Evolutionary conservation across 2,113 vertebrate species (phyloP), one percentile per base, ranked within the genome.

Genomic region (Strix uralensis): DNA sequence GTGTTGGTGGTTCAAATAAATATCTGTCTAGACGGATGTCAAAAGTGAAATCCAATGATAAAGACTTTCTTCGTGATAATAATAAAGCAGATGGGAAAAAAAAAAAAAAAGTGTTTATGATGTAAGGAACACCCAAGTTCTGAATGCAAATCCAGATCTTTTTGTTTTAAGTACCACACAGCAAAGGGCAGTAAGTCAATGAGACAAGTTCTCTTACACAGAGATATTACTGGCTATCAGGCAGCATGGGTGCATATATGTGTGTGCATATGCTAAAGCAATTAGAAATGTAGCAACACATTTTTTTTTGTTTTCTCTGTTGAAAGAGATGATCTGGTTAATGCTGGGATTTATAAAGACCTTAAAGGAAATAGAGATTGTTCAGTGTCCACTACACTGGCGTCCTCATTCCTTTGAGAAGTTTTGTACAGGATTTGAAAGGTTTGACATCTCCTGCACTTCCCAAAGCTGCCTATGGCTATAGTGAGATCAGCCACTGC

Each of bases 1-100:
- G 13, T 80, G 77, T 67, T 88, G 57, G 46, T 69, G 40, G n/a
- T 92, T 93, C 85, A 92, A 95, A 92, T 59, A 91, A 91, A 95
- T 95, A 92, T 55, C 52, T 86, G 81, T 92, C 85, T 81, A 92
- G 82, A 92, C 14, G 2, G 73, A 93, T 92, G 52, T 81, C 85
- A 92, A 91, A 81, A 72, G 51, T 10, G 6, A 92, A 95, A 96
- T 88, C 30, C 29, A 93, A 59, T 65, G 20, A 77, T 85, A 87
- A 89, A 63, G 5, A 59, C 40, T 84, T 94, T 57, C 20, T 73
- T 81, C 12, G 67, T n/a, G 3, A 58, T 69, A 73, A 63, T 73
- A 90, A 82, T 66, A 88, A 70, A 91, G 34, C 7, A 90, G 23
- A 88, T 32, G 1, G 8, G 63, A 19, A 42, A 34, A 42, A 40